These are phyloP conservation scores for Rhabdomys dilectus DNA, from an alignment of 2,113 vertebrate genomes.

Conservation along the genomic window DNA sequence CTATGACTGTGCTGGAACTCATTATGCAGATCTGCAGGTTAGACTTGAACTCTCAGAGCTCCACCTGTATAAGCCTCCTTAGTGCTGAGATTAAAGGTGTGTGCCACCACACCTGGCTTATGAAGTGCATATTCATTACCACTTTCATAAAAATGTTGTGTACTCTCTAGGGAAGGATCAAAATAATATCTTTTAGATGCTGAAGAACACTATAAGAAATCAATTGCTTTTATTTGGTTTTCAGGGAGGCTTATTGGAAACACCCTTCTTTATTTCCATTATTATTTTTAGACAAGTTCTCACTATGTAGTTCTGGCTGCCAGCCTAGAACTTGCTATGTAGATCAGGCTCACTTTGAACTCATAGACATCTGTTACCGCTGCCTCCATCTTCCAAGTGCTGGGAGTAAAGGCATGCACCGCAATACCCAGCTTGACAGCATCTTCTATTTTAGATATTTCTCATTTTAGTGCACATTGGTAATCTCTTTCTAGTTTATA, in stretches of 20 bases:
- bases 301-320: neutral
- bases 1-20: neutral
- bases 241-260: neutral
- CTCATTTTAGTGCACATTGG: conserved; percentile 34
- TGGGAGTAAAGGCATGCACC: neutral
- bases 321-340: neutral
- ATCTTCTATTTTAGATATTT: conserved; percentile 46
- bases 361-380: neutral
- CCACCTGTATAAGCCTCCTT: neutral
- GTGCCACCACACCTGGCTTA: neutral
- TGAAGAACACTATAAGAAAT: conserved; percentile 41
- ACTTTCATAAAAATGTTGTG: conserved; percentile 33
- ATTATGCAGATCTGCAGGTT: neutral
- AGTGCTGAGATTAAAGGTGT: neutral
- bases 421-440: neutral
- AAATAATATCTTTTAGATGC: conserved; percentile 10
- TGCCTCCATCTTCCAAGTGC: neutral
- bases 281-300: neutral
- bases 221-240: neutral
- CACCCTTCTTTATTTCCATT: neutral
- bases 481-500: conserved; percentile 32
- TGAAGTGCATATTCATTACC: neutral
- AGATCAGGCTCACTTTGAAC: neutral
- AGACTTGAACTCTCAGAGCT: neutral
- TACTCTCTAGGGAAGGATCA: conserved; percentile 22